A percentile compares a stretch with the other conserved stretches of the same genome.
phyloP scores from a whole-genome alignment of 2,113 vertebrate genomes.

The Butastur rufipennis region DNA sequence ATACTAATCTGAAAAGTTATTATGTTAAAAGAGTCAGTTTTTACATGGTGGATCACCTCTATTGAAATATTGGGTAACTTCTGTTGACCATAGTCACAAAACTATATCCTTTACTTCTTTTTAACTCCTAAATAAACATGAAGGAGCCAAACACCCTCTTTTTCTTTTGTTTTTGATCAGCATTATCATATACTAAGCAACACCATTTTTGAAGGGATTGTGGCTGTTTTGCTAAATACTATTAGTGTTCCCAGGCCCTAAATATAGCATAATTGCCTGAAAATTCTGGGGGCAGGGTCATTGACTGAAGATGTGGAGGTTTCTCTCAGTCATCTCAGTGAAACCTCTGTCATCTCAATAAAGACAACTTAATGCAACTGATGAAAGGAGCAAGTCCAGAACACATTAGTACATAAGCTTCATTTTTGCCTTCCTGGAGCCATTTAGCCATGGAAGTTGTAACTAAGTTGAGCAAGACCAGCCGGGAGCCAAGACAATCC shows the following conservation, averaged over 20 bases:
- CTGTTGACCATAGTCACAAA: not conserved
- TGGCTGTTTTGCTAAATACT: not conserved
- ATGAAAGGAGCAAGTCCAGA: not conserved
- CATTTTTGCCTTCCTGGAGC: not conserved
- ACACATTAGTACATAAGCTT: not conserved
- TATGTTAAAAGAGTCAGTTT: not conserved
- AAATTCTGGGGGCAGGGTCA: not conserved
- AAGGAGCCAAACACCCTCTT: not conserved
- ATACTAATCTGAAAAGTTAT: not conserved
- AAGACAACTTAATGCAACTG: not conserved
- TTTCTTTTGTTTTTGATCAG: not conserved
- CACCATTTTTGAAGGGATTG: not conserved
- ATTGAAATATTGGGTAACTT: not conserved
- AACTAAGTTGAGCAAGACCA: not conserved
- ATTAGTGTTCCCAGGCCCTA: not conserved
- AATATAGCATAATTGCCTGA: not conserved
- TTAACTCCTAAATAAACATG: not conserved
- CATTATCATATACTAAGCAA: not conserved
- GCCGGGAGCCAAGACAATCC: not conserved
- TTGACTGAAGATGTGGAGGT: not conserved
- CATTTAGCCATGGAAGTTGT: not conserved
- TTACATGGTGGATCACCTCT: not conserved
- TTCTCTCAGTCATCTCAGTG: not conserved
- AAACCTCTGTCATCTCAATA: not conserved
- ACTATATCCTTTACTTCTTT: not conserved